Conservation (phyloP, 2,797 vertebrate species). For the Artibeus lituratus region DNA sequence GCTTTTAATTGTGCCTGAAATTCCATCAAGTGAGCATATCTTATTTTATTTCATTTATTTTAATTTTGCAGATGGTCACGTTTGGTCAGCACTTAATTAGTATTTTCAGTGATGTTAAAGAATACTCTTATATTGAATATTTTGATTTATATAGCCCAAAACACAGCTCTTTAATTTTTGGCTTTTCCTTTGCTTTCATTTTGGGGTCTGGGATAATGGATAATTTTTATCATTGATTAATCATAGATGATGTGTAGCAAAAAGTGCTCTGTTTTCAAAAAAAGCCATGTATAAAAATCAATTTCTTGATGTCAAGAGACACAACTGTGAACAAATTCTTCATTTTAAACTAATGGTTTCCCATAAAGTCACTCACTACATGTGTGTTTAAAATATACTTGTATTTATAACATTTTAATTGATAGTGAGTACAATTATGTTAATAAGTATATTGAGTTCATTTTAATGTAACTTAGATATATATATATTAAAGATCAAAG, state of each 20-base stretch:
- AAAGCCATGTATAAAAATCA: slow-evolving; percentile 15
- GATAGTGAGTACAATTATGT: background rate
- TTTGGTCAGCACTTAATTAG: background rate
- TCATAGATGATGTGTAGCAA: background rate
- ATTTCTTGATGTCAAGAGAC: slow-evolving; percentile 1
- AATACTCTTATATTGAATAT: background rate
- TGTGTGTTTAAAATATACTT: background rate
- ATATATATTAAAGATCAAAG: background rate
- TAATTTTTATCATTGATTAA: background rate
- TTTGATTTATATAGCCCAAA: background rate
- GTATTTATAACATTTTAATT: background rate
- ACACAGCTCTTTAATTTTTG: background rate
- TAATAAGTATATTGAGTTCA: background rate
- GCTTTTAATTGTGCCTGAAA: background rate
- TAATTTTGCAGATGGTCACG: background rate
- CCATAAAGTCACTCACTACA: background rate
- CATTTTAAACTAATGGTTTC: background rate
- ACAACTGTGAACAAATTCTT: slow-evolving; percentile 14
- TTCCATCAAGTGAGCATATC: background rate
- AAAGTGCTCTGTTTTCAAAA: background rate
- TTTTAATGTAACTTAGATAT: background rate
- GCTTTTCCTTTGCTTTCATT: background rate
- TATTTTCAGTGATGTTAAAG: background rate
- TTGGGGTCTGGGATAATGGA: background rate
- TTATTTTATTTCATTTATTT: background rate